These are phyloP conservation scores for Oenanthe melanoleuca DNA, from an alignment of 2,113 vertebrate species.

Conservation along the genomic window DNA sequence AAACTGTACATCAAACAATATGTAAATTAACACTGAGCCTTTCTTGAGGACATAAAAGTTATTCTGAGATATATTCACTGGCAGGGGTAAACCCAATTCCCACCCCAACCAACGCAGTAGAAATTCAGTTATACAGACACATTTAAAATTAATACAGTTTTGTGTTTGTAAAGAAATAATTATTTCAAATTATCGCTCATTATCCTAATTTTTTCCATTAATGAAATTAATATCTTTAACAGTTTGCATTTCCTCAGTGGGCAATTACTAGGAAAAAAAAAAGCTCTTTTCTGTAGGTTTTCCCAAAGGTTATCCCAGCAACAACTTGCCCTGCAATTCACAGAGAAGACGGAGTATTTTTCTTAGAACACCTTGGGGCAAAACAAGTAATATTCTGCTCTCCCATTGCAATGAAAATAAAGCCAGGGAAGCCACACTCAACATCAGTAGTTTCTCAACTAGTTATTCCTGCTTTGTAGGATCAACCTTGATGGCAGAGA, in stretches of 20 bases:
- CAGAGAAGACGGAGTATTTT: neutral
- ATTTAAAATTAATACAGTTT: constrained; percentile 76
- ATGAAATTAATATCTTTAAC: constrained; percentile 71
- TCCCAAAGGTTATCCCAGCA: constrained; percentile 62
- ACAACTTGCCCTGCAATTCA: constrained; percentile 5
- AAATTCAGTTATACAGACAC: constrained; percentile 70
- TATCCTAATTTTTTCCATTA: constrained; percentile 75
- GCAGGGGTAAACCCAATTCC: constrained; percentile 71
- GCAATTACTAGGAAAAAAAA: constrained; percentile 47
- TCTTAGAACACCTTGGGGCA: neutral
- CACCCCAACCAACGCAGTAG: constrained; percentile 63
- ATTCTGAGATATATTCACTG: constrained; percentile 74
- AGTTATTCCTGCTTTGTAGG: neutral
- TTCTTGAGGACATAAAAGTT: constrained; percentile 77
- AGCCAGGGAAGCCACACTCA: neutral
- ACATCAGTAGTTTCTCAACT: neutral
- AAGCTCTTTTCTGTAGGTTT: constrained; percentile 50
- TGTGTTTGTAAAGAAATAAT: constrained; percentile 78
- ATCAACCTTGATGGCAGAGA: neutral
- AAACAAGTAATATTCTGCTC: neutral
- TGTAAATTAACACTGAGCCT: constrained; percentile 78
- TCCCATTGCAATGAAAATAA: neutral
- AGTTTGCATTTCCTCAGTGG: constrained; percentile 69
- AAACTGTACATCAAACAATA: constrained; percentile 77
- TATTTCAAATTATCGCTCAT: constrained; percentile 79